These are phyloP conservation scores for Trichogramma pretiosum DNA, from an alignment of 1,140 invertebrate species.

Conservation along the genomic window DNA sequence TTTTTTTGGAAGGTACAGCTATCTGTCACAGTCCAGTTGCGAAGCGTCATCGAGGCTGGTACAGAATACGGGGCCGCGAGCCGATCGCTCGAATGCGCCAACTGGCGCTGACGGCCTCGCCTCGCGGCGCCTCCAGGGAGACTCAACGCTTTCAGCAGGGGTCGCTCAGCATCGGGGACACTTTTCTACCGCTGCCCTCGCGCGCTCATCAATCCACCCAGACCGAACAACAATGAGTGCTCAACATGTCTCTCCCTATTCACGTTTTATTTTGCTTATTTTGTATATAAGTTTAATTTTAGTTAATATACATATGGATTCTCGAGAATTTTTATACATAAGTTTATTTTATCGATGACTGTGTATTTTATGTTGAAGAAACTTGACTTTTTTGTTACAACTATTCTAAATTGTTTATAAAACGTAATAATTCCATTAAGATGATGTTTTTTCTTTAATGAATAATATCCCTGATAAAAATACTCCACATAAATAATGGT, in stretches of 20 bases:
- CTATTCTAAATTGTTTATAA: too few relatives aligned
- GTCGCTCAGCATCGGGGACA: constrained; percentile 25
- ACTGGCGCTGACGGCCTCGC: constrained; percentile 2
- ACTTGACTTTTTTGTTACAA: too few relatives aligned
- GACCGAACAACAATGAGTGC: constrained; percentile 23
- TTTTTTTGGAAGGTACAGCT: background rate
- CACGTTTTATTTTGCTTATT: too few relatives aligned
- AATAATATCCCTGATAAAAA: too few relatives aligned
- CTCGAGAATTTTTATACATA: constrained; percentile 1
- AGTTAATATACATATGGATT: too few relatives aligned
- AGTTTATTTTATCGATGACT: background rate
- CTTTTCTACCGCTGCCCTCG: constrained; percentile 24
- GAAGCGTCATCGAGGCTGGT: constrained; percentile 31
- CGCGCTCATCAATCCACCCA: constrained; percentile 26
- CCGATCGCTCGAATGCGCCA: constrained; percentile 29
- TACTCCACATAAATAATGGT: too few relatives aligned
- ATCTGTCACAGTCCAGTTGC: constrained; percentile 21
- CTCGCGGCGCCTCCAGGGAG: constrained; percentile 21
- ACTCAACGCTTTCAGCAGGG: constrained; percentile 32
- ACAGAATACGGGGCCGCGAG: constrained; percentile 28
- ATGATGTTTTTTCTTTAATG: too few relatives aligned
- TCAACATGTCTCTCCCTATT: too few relatives aligned
- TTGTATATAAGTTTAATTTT: too few relatives aligned
- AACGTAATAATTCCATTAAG: too few relatives aligned
- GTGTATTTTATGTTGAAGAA: background rate